Evolutionary conservation across 2,797 vertebrate genomes (phyloP), one percentile per base, ranked within the genome.

Genomic region (Danio tinwini): DNA sequence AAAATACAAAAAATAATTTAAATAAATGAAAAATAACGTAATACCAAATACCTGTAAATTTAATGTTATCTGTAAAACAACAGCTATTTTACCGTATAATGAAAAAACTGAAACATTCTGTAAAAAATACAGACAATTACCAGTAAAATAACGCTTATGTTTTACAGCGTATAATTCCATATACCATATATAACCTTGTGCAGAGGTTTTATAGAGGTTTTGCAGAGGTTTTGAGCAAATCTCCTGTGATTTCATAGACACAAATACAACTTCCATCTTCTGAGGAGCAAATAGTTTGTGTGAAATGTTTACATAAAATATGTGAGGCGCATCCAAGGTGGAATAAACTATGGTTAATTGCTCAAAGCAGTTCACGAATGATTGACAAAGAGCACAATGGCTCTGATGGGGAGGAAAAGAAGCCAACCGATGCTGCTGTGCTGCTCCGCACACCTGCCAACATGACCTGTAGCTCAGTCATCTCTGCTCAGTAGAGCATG

Each of bases 341-440:
- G 53, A 70, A 74, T 75, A 59, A 69, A 72, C 47, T 37, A 21
- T 21, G 6, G 74, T 77, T 79, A 78, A 83, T 81, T 83, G 74
- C 80, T 82, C 64, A 37, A 73, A 80, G 77, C 11, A 78, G 45
- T 73, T 59, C 74, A 78, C 82, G 71, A 63, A 8, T 86, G 85
- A 87, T 73, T 82, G 83, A 86, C 86, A 88, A 85, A 76, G 55
- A 80, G 70, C 76, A 82, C 81, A 81, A 82, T 81, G 81, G 82
- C 62, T 82, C 64, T 82, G 85, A 85, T 83, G 69, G 80, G 80
- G 50, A 76, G 73, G 45, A 76, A 62, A 53, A 78, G 78, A 70
- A 68, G 80, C 72, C 49, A 52, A 69, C 39, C 14, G 19, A 83
- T 62, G 72, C 74, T 73, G 64, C 68, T 75, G 81, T 12, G 29